Evolutionary conservation across 2,113 vertebrate species (phyloP), one percentile per base, ranked within the genome.

Genomic region (Oreocharis arfaki): DNA sequence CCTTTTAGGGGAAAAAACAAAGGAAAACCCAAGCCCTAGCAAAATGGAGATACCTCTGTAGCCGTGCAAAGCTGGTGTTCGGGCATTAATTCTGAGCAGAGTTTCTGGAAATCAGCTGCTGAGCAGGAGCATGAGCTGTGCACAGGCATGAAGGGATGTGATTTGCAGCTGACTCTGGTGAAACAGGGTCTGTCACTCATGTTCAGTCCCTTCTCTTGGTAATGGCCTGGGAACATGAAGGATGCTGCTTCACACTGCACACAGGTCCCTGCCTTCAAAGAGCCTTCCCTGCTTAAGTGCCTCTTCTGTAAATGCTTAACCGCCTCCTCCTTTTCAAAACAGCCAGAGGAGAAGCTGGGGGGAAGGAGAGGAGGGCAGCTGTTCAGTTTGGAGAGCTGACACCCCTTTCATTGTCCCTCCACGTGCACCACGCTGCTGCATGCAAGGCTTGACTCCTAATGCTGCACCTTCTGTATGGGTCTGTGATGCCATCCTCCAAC

Each of bases 391-490:
- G 42, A 71, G 68, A 81, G 8, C 74, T 59, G 49, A 75, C 63
- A 30, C 1, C 1, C 5, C 0, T 46, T 82, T 9, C 7, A 5
- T 30, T 74, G 41, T 37, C 16, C 42, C 6, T 60, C 17, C 1
- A 0, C 5, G 2, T 69, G 23, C 35, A 74, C 26, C 64, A 30
- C 0, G 0, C 32, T 76, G 6, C 46, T 74, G 33, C 39, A 70
- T 27, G 30, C 33, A 20, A 52, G 60, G 60, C 46, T 65, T 37
- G 75, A 33, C 28, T 71, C 32, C 22, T 41, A 16, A 35, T 11
- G 50, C 52, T 63, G 73, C 42, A 37, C 16, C 28, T 79, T 83
- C 37, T 18, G 21, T 10, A 2, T 19, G 49, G 23, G 18, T 83
- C 73, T 57, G 53, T 76, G 92, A 61, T 94, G 82, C 57, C 55